Percentiles rank a stretch among this genome's conserved stretches.
Evolutionary conservation across 2,797 vertebrate genomes (phyloP).

Genomic region (Glossophaga mutica): DNA sequence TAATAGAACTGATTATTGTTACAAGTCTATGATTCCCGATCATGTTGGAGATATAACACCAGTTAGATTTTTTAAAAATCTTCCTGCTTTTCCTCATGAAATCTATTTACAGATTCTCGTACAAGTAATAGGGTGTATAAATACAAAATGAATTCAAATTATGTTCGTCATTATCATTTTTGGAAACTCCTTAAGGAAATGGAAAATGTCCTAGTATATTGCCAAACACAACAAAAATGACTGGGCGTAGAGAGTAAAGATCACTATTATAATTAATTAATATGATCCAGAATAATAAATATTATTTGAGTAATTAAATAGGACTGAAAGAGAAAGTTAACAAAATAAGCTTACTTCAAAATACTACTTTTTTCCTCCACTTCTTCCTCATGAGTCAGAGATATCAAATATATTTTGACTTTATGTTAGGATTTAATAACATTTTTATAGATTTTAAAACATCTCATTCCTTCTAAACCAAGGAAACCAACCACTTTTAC

Average conservation of each 20-base stretch:
- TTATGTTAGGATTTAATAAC: conserved; percentile 1
- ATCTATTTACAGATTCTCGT: not conserved
- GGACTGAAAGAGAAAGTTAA: conserved; percentile 45
- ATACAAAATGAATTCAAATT: conserved; percentile 48
- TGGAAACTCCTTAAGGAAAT: conserved; percentile 44
- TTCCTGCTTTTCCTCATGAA: not conserved
- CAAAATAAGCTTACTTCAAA: conserved; percentile 52
- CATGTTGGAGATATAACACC: not conserved
- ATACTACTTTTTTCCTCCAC: not conserved
- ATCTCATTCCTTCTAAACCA: conserved; percentile 27
- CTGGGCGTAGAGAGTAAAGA: conserved; percentile 9
- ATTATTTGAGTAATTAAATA: conserved; percentile 28
- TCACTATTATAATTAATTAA: conserved; percentile 51
- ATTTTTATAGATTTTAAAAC: conserved; percentile 38
- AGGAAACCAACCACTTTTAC: conserved; percentile 65
- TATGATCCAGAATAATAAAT: conserved; percentile 48
- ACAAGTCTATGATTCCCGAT: not conserved
- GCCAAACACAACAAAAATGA: conserved; percentile 31
- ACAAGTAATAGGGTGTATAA: not conserved
- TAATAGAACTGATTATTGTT: not conserved
- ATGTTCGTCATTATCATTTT: conserved; percentile 26
- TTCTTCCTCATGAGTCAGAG: conserved; percentile 27
- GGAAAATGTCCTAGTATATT: conserved; percentile 22
- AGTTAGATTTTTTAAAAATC: not conserved
- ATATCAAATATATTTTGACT: conserved; percentile 17